Evolutionary conservation across 2,113 vertebrate species (phyloP), one percentile per base, ranked within the genome.

Genomic region (Nothocercus julius): DNA sequence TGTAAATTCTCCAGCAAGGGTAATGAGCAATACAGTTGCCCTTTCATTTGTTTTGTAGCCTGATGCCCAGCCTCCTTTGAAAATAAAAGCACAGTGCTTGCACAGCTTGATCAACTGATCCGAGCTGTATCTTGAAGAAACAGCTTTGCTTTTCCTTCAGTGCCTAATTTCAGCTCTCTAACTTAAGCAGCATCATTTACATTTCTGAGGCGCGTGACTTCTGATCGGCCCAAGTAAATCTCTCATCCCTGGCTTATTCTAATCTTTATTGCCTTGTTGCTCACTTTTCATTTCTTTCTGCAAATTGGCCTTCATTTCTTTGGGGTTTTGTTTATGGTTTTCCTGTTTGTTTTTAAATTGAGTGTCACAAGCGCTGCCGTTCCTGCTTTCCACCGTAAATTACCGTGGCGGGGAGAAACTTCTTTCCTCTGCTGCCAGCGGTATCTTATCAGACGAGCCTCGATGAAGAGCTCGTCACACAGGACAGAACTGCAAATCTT

Each of bases 131-230:
- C 89, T 94, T 92, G 73, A 90, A 95, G 74, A 82, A 92, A 70
- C 82, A 96, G 88, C 77, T 90, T 92, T 93, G 67, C 44, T 94
- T 44, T n/a, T 59, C 45, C 51, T 90, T 59, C 25, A 73, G 56
- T 70, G 61, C 40, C n/a, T 87, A 34, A 90, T 94, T 92, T 82
- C 68, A 77, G 47, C 53, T 82, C 19, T 87, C 36, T 97, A 86
- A 97, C 96, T 97, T 95, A 97, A 97, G 66, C 76, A 92, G 5
- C 95, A 87, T 22, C 9, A 90, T 95, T 96, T 96, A 63, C 84
- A 95, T 97, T 97, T 91, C 75, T 94, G 81, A 96, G 76, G 62
- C 40, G 75, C 18, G 38, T 79, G 75, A 76, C 87, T 93, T 96
- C 70, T 91, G 73, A 85, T 94, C 69, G 89, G 80, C 84, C 90